These are phyloP conservation scores for Rhabditoides inermis DNA, from an alignment of 2,888 invertebrate genomes.

Conservation along the genomic window DNA sequence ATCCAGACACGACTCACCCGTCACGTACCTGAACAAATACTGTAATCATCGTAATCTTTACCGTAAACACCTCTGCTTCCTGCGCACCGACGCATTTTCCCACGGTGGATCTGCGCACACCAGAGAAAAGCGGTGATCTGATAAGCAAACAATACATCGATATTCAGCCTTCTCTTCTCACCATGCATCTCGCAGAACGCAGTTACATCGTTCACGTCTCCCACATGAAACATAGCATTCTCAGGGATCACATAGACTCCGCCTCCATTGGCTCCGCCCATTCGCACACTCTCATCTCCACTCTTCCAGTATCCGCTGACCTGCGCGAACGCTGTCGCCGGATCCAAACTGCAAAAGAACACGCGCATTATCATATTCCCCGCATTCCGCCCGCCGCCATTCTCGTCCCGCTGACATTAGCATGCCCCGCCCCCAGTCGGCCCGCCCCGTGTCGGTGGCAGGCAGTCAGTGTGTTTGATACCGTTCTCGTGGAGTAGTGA, in stretches of 20 bases:
- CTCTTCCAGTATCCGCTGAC: no score
- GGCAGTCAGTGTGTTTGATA: no score
- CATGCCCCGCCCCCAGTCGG: no score
- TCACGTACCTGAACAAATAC: conserved; percentile 63
- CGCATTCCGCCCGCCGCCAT: no score
- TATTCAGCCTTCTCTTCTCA: not conserved
- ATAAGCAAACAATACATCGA: not conserved
- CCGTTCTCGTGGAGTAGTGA: no score
- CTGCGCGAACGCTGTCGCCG: no score
- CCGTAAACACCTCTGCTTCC: conserved; percentile 56
- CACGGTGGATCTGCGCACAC: conserved; percentile 88
- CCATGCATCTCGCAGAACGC: conserved; percentile 8
- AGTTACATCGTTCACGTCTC: conserved; percentile 11
- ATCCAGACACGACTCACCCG: conserved; percentile 69
- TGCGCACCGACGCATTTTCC: conserved; percentile 85
- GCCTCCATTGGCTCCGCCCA: no score
- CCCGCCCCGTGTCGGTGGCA: no score
- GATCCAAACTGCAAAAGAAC: no score
- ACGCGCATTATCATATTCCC: no score
- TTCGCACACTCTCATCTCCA: not conserved
- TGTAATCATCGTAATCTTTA: conserved; percentile 4
- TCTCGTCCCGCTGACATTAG: no score
- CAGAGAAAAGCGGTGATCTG: conserved; percentile 63
- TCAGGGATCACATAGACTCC: conserved; percentile 15
- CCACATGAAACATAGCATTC: conserved; percentile 15